These are phyloP conservation scores for Dynastes maya DNA, from an alignment of 2,888 invertebrate species.

Conservation along the genomic window DNA sequence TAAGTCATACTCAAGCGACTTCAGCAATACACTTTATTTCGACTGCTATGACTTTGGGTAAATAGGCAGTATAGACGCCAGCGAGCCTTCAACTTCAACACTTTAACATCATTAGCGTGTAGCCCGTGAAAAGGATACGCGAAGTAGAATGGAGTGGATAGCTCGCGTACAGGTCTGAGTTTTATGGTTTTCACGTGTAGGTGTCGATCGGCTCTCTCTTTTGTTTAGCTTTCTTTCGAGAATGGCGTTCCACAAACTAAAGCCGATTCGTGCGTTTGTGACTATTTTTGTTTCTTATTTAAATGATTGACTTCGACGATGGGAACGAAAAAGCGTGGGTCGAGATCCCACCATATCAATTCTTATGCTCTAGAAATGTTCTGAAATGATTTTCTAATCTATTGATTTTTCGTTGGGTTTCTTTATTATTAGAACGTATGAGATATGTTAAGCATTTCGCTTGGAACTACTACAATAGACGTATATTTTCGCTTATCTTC, in stretches of 20 bases:
- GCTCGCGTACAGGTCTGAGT: not conserved
- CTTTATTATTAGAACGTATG: constrained; percentile 11
- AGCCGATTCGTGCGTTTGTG: not conserved
- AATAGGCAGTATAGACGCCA: not conserved
- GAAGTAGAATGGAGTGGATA: constrained; percentile 4
- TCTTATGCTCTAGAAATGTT: not conserved
- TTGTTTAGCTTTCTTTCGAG: not conserved
- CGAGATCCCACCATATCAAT: not conserved
- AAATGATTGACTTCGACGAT: constrained; percentile 8
- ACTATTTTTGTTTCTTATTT: constrained; percentile 20
- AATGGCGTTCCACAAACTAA: not conserved
- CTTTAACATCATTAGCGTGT: constrained; percentile 17
- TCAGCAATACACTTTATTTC: constrained; percentile 24
- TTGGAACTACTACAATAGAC: constrained; percentile 26
- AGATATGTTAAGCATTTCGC: constrained; percentile 31
- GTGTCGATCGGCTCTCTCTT: constrained; percentile 6
- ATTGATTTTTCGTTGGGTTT: constrained; percentile 37
- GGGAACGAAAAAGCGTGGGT: not conserved
- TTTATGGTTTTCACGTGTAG: constrained; percentile 16
- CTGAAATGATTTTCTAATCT: constrained; percentile 44
- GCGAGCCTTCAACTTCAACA: constrained; percentile 6
- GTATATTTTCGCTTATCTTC: constrained; percentile 23
- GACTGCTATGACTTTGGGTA: constrained; percentile 12
- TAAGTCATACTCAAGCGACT: constrained; percentile 11
- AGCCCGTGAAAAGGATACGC: not conserved